A percentile compares a stretch with the other conserved stretches of the same genome.
Conservation (phyloP, 2,113 vertebrate species). For the Geococcyx californianus region DNA sequence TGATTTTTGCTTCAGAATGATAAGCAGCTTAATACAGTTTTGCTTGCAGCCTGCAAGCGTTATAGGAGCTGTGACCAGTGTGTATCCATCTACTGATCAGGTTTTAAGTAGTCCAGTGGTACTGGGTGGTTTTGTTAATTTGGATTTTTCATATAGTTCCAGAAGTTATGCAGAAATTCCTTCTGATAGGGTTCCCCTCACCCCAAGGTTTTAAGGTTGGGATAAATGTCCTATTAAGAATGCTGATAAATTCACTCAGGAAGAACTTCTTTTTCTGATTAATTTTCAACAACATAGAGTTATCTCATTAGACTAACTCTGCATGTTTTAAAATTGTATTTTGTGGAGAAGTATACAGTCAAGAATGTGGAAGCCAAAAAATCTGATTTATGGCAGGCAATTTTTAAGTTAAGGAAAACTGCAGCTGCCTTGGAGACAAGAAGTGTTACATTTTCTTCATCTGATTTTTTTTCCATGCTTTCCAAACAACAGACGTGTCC, state of each 20-base stretch:
- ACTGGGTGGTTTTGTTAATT: neutral
- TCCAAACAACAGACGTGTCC: accelerated
- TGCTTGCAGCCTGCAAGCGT: neutral
- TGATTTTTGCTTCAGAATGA: neutral
- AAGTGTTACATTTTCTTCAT: neutral
- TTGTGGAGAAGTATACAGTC: neutral
- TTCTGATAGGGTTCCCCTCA: neutral
- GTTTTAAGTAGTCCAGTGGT: neutral
- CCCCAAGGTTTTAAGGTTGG: neutral
- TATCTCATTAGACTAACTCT: neutral
- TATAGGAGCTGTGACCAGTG: neutral
- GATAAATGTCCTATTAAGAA: neutral
- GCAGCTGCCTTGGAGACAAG: neutral
- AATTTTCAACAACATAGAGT: neutral
- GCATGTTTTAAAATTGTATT: neutral
- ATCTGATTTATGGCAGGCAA: neutral
- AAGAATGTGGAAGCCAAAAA: neutral
- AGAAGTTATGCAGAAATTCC: neutral
- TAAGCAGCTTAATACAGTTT: constrained; percentile 18
- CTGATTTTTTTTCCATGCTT: neutral
- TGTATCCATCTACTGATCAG: neutral
- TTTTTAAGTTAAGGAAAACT: neutral
- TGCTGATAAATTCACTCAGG: neutral
- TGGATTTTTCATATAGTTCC: neutral
- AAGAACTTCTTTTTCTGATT: neutral